Evolutionary conservation across 2,797 vertebrate species (phyloP).

Genomic region (Poeciliopsis infans): DNA sequence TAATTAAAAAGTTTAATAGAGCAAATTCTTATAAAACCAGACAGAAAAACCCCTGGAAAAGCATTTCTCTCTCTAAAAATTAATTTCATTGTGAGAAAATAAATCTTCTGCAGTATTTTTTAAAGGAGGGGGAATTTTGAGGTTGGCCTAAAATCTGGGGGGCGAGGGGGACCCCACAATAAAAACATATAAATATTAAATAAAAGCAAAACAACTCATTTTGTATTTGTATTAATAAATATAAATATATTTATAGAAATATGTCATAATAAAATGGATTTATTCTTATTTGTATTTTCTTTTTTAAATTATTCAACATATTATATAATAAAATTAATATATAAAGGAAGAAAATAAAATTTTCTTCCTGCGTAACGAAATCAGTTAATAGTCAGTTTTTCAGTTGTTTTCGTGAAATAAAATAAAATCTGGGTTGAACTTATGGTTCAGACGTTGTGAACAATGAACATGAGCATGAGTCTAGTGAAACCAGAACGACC

Average conservation of each 20-base stretch:
- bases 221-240: neutral
- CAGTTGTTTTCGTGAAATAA: neutral
- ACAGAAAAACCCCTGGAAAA: neutral
- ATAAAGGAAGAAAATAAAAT: neutral
- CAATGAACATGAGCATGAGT: too few relatives aligned
- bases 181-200: neutral
- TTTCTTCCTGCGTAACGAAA: neutral
- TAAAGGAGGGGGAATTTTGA: neutral
- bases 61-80: neutral
- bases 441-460: too few relatives aligned
- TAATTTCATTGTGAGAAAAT: neutral
- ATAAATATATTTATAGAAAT: too few relatives aligned
- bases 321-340: neutral
- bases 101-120: neutral
- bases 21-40: neutral
- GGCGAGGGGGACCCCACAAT: too few relatives aligned
- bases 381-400: neutral
- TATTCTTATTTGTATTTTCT: neutral
- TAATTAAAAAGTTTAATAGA: neutral
- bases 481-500: neutral
- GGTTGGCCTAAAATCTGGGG: neutral
- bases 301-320: neutral
- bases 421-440: neutral
- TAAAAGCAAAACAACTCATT: neutral
- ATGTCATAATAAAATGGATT: neutral